Base-by-base conservation (phyloP, 2,888 invertebrate species). In the Gonocerus acuteangulatus region DNA sequence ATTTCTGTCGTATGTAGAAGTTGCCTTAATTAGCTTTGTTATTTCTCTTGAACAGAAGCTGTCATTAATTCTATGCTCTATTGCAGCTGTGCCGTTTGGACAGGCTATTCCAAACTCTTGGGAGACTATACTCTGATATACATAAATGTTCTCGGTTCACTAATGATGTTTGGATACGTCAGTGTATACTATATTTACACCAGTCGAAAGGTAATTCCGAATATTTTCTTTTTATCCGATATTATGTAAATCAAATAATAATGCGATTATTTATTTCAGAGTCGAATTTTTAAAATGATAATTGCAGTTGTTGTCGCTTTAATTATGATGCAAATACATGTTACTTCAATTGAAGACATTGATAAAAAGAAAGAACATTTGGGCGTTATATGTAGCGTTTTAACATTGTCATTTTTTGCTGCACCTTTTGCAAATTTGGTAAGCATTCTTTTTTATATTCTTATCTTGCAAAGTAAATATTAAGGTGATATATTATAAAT, bases 1-100 rank as follows among this genome's bases (percentile, higher is more conserved):
- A 60, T 81, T 84, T 70, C 72, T 88, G 70, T 86, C 88, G 82
- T 87, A 77, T 80, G 82, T 80, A 66, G n/a, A n/a, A n/a, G n/a
- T n/a, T n/a, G n/a, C n/a, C n/a, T n/a, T n/a, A n/a, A n/a, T n/a
- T n/a, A n/a, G n/a, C n/a, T n/a, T n/a, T n/a, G n/a, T n/a, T n/a
- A n/a, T n/a, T n/a, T n/a, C n/a, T n/a, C n/a, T n/a, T n/a, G n/a
- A n/a, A n/a, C n/a, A n/a, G n/a, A n/a, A n/a, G n/a, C n/a, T n/a
- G n/a, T n/a, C n/a, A n/a, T n/a, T 32, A 11, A 32, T 32, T 32
- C 11, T 32, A 9, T 9, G 6, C 32, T 32, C 6, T 32, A 9
- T 32, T 32, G 6, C 11, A 32, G 32, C 32, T 32, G 32, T 11
- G 11, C 32, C 6, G 32, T 32, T 32, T 32, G 32, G 32, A 32